phyloP scores from a whole-genome alignment of 2,888 invertebrate genomes.

The Gari tellinella region DNA sequence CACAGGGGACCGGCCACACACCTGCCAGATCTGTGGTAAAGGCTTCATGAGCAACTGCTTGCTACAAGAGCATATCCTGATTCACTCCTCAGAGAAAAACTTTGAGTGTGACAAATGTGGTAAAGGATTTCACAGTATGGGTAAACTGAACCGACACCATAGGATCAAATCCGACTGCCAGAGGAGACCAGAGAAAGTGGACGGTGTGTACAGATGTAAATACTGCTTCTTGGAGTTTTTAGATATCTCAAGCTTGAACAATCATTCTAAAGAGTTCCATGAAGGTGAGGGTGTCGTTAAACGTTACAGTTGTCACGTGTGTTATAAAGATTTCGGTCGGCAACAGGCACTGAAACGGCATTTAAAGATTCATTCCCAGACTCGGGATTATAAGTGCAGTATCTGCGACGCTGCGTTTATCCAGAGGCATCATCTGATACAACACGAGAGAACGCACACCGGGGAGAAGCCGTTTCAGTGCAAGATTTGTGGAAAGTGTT shows the following conservation, averaged over 20 bases:
- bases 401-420: constrained; percentile 46
- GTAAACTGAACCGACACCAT: constrained; percentile 36
- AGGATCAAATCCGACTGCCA: constrained; percentile 35
- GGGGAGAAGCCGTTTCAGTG: constrained; percentile 50
- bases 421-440: constrained; percentile 49
- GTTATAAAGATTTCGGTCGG: constrained; percentile 34
- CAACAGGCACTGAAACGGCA: constrained; percentile 36
- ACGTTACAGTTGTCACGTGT: constrained; percentile 29
- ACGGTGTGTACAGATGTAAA: constrained; percentile 31
- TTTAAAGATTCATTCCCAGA: constrained; percentile 44
- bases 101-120: constrained; percentile 50
- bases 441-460: constrained; percentile 48
- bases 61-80: constrained; percentile 36
- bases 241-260: constrained; percentile 2
- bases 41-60: constrained; percentile 28
- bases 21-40: constrained; percentile 37
- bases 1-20: constrained; percentile 29
- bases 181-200: background rate
- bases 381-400: constrained; percentile 35
- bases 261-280: constrained; percentile 32
- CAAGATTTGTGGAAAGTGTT: constrained; percentile 31
- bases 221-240: constrained; percentile 29
- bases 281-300: background rate
- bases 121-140: constrained; percentile 24
- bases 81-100: constrained; percentile 23